Conservation (phyloP, 2,113 vertebrate genomes). For the Tachuris rubrigastra region DNA sequence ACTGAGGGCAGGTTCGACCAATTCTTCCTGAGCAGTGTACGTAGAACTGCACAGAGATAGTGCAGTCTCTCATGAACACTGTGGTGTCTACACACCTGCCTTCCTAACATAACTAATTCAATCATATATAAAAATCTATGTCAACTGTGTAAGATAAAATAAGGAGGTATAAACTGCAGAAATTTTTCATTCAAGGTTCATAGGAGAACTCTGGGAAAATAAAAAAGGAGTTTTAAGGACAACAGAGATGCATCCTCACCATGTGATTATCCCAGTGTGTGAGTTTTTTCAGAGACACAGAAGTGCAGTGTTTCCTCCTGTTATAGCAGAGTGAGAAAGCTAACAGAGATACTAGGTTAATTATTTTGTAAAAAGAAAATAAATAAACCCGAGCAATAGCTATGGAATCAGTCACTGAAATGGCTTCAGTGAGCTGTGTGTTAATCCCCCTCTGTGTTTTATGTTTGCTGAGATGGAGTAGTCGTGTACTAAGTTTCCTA, state of each 20-base stretch:
- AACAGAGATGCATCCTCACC: background rate
- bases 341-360: background rate
- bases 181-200: background rate
- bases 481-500: background rate
- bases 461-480: background rate
- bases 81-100: background rate
- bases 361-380: background rate
- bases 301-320: background rate
- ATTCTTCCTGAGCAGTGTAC: background rate
- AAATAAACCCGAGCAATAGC: background rate
- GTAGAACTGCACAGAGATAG: background rate
- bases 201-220: background rate
- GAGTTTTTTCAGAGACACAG: background rate
- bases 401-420: background rate
- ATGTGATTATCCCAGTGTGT: accelerated
- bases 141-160: background rate
- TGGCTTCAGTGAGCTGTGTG: background rate
- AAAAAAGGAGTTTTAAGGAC: background rate
- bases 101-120: background rate
- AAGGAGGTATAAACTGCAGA: background rate
- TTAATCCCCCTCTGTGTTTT: background rate
- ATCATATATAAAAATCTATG: background rate
- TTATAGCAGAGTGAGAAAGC: background rate
- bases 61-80: background rate
- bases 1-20: background rate